Evolutionary conservation across 2,888 invertebrate genomes (phyloP).

Genomic region (Tinea semifulvella): DNA sequence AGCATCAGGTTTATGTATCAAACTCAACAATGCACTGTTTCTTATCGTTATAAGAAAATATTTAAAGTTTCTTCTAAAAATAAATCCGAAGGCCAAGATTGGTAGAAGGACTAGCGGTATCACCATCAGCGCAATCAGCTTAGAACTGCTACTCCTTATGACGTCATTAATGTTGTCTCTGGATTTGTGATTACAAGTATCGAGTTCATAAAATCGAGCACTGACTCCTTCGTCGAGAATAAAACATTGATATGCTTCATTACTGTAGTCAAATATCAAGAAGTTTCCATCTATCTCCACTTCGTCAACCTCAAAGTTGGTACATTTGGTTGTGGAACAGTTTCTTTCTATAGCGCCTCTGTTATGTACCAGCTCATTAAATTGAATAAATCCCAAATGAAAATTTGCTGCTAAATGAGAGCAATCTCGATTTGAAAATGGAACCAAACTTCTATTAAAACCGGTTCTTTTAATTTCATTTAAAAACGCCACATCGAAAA

Average conservation of each 20-base stretch:
- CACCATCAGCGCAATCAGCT: conserved; percentile 26
- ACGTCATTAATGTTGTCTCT: conserved; percentile 24
- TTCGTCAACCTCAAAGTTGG: conserved; percentile 17
- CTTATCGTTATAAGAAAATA: conserved; percentile 67
- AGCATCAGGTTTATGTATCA: conserved; percentile 52
- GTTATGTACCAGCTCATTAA: conserved; percentile 26
- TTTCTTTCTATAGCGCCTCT: conserved; percentile 22
- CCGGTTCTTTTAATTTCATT: conserved; percentile 13
- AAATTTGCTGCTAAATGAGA: conserved; percentile 18
- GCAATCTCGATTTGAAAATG: background rate
- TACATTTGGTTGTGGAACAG: conserved; percentile 21
- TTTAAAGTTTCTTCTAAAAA: conserved; percentile 61
- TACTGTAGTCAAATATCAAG: conserved; percentile 33
- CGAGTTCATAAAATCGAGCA: conserved; percentile 24
- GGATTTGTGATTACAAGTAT: conserved; percentile 25
- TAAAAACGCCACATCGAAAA: conserved; percentile 45
- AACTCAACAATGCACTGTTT: conserved; percentile 63
- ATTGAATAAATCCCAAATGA: conserved; percentile 31
- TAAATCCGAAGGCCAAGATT: conserved; percentile 24
- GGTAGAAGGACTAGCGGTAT: conserved; percentile 32
- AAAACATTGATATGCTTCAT: conserved; percentile 31
- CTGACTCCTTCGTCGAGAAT: conserved; percentile 25
- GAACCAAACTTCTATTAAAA: background rate
- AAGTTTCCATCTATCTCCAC: conserved; percentile 26
- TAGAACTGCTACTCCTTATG: conserved; percentile 21